Conservation (phyloP, 2,888 invertebrate species). For the Zaprionus lineosus region DNA sequence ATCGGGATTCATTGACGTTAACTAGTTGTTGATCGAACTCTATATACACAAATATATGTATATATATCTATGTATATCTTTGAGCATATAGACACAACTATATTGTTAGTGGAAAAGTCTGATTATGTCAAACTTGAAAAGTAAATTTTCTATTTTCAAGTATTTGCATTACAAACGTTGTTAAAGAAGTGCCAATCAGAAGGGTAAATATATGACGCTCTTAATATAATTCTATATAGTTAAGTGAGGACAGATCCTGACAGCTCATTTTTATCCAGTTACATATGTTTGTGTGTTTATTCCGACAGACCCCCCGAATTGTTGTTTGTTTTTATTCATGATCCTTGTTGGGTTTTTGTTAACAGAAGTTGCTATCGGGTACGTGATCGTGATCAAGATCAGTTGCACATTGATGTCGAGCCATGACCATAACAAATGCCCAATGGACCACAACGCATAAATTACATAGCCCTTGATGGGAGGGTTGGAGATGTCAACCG, state of each 20-base stretch:
- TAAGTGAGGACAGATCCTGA: slow-evolving; percentile 29
- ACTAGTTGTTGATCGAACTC: too few species aligned
- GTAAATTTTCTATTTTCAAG: too few species aligned
- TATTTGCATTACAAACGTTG: too few species aligned
- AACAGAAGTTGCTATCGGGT: slow-evolving; percentile 48
- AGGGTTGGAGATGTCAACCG: slow-evolving; percentile 39
- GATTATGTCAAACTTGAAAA: too few species aligned
- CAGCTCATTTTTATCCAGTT: slow-evolving; percentile 9
- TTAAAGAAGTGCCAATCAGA: too few species aligned
- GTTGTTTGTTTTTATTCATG: not conserved
- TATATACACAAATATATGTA: too few species aligned
- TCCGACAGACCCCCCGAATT: slow-evolving; percentile 34
- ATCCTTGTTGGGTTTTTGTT: slow-evolving; percentile 30
- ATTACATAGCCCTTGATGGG: slow-evolving; percentile 37
- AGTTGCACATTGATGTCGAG: slow-evolving; percentile 35
- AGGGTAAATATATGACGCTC: too few species aligned
- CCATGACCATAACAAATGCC: slow-evolving; percentile 28
- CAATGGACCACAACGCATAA: slow-evolving; percentile 68
- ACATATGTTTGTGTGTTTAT: slow-evolving; percentile 17
- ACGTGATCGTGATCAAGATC: slow-evolving; percentile 42
- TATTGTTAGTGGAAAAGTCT: too few species aligned
- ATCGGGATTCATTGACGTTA: not conserved
- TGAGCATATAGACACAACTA: too few species aligned
- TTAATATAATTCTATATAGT: too few species aligned
- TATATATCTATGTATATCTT: too few species aligned